Evolutionary conservation across 2,888 invertebrate species (phyloP), one percentile per base, ranked within the genome.

Genomic region (Lampropteryx suffumata): DNA sequence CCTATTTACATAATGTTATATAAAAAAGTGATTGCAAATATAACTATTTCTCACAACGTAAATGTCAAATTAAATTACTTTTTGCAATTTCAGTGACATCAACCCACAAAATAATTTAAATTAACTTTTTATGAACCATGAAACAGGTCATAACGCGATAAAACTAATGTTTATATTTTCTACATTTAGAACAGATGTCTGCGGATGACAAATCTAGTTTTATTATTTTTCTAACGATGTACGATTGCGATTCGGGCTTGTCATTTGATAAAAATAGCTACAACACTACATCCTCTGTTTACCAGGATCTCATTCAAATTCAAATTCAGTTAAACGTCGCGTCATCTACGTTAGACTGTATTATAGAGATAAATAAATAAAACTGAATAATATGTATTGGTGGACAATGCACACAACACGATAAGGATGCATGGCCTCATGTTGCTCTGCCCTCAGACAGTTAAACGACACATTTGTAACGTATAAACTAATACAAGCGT

Each of bases 41-140:
- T 2, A 37, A 26, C 12, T 39, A 12, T n/a, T 45, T 34, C 46
- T 34, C 8, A 5, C 33, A 26, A 3, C 4, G 17, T 17, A 35
- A 48, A 36, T 11, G 30, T 30, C 42, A 48, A 44, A 45, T 45
- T 45, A 45, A 40, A 44, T 30, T 30, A 24, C 40, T 40, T 47
- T 30, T 59, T 42, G 59, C 56, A 45, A 62, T 64, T 62, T 50
- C 51, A 66, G 59, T 69, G 71, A 71, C 66, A 74, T 69, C 63
- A 69, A 71, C 66, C 62, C 62, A 62, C 58, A 62, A 67, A 69
- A 72, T 71, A 57, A 68, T 66, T 66, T 55, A 68, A 70, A 63
- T 48, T 46, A 36, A 47, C 61, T 71, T 42, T 74, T 75, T 72
- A 75, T 62, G 57, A 63, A 42, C 63, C 33, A 70, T 71, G 67